These are phyloP conservation scores for Lordiphosa andalusiaca DNA, from an alignment of 2,888 invertebrate species.

Conservation along the genomic window DNA sequence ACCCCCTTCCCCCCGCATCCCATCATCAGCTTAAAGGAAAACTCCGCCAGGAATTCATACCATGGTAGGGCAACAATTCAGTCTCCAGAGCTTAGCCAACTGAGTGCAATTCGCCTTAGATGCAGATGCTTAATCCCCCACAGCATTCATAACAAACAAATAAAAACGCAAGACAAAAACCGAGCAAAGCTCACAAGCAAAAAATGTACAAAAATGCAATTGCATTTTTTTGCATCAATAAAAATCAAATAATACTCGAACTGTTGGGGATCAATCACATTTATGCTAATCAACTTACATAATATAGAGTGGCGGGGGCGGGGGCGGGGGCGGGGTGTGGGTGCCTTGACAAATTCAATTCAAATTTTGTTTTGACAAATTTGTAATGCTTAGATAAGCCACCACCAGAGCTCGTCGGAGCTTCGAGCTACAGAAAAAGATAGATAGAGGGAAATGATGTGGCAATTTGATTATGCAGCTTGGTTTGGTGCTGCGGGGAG, in stretches of 20 bases:
- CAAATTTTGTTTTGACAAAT: slow-evolving; percentile 69
- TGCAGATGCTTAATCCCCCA: slow-evolving; percentile 18
- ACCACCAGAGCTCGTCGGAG: not conserved
- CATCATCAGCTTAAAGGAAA: not conserved
- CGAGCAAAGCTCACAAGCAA: slow-evolving; percentile 5
- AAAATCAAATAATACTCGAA: slow-evolving; percentile 67
- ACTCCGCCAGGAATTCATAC: not conserved
- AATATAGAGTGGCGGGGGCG: slow-evolving; percentile 42
- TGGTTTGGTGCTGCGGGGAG: slow-evolving; percentile 12
- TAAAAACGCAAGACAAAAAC: slow-evolving; percentile 19
- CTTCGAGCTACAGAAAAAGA: not conserved
- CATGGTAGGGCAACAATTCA: slow-evolving; percentile 51
- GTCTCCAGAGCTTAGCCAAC: slow-evolving; percentile 53
- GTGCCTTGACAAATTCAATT: slow-evolving; percentile 66
- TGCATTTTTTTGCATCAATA: slow-evolving; percentile 73
- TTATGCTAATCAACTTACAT: slow-evolving; percentile 72
- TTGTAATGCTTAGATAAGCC: slow-evolving; percentile 65
- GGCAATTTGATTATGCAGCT: slow-evolving; percentile 29
- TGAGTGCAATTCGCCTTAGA: slow-evolving; percentile 38
- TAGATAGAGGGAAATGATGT: slow-evolving; percentile 18
- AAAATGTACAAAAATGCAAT: slow-evolving; percentile 48
- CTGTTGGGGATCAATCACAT: slow-evolving; percentile 66
- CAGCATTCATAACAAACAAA: slow-evolving; percentile 62
- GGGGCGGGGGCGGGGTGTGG: not conserved
- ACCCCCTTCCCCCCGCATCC: too few relatives aligned